A percentile compares a stretch with the other conserved stretches of the same genome.
Conservation (phyloP, 37 sponge, comb jelly and placozoan genomes). For the Lycopodina hypogea region DNA sequence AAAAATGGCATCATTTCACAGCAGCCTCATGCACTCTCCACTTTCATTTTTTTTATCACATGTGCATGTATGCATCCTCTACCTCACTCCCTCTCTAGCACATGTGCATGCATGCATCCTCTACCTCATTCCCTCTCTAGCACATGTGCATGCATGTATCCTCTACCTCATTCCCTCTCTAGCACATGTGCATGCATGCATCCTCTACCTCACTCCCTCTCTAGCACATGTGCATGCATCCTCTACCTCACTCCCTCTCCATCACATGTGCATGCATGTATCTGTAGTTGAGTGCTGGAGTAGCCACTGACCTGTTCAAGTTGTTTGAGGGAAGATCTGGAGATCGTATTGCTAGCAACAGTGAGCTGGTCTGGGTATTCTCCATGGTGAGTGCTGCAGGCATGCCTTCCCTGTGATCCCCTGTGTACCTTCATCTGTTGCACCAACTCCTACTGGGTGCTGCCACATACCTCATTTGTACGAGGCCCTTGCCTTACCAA, state of each 20-base stretch:
- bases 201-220: not conserved
- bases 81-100: too few species aligned
- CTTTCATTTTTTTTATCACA: too few species aligned
- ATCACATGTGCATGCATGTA: not conserved
- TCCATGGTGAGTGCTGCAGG: slow-evolving; percentile 30
- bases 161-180: not conserved
- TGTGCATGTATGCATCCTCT: too few species aligned
- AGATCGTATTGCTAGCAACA: slow-evolving; percentile 13
- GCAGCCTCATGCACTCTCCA: too few species aligned
- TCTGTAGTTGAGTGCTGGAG: slow-evolving; percentile 24
- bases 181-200: not conserved
- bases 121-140: not conserved
- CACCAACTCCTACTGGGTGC: too few species aligned
- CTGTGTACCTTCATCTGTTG: too few species aligned
- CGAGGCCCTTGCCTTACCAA: too few species aligned
- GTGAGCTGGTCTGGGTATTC: slow-evolving; percentile 44
- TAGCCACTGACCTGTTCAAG: slow-evolving; percentile 35
- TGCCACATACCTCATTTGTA: too few species aligned
- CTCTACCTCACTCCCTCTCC: not conserved
- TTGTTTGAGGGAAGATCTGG: slow-evolving; percentile 31
- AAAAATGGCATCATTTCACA: too few species aligned
- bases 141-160: not conserved
- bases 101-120: too few species aligned
- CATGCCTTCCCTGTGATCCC: not conserved
- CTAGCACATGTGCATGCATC: not conserved